Evolutionary conservation across 1,140 invertebrate species (phyloP).

Genomic region (Teleogryllus occipitalis): DNA sequence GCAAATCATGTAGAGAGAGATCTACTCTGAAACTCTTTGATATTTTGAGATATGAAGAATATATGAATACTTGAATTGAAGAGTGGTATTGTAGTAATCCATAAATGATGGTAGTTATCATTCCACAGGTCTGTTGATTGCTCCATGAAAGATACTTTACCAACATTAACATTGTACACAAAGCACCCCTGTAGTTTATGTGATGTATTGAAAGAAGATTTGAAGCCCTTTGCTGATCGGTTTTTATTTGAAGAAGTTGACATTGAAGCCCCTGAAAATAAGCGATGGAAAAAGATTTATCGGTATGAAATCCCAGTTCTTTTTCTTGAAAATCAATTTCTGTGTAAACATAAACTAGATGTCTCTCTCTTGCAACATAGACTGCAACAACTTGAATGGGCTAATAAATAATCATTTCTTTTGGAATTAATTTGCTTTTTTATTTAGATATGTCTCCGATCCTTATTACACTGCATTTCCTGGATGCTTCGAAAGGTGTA

Average conservation of each 20-base stretch:
- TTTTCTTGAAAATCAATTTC: constrained; percentile 70
- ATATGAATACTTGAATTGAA: too few relatives aligned
- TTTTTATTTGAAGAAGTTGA: constrained; percentile 63
- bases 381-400: background rate
- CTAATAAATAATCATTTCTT: too few relatives aligned
- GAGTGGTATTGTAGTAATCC: too few relatives aligned
- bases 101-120: background rate
- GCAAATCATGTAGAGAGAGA: too few relatives aligned
- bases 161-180: constrained; percentile 67
- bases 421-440: too few relatives aligned
- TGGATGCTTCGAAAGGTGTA: too few relatives aligned
- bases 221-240: constrained; percentile 50
- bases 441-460: too few relatives aligned
- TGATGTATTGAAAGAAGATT: constrained; percentile 63
- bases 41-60: too few relatives aligned
- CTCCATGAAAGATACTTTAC: constrained; percentile 25
- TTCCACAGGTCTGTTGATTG: background rate
- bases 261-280: constrained; percentile 62
- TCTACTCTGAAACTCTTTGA: too few relatives aligned
- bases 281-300: constrained; percentile 65
- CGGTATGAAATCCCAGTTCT: constrained; percentile 79
- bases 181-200: constrained; percentile 74
- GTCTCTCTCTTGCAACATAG: background rate
- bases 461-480: too few relatives aligned
- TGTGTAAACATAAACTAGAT: constrained; percentile 75